Percentiles rank a stretch among this genome's conserved stretches.
phyloP scores from a whole-genome alignment of 2,888 invertebrate genomes.

The Tholera decimalis region DNA sequence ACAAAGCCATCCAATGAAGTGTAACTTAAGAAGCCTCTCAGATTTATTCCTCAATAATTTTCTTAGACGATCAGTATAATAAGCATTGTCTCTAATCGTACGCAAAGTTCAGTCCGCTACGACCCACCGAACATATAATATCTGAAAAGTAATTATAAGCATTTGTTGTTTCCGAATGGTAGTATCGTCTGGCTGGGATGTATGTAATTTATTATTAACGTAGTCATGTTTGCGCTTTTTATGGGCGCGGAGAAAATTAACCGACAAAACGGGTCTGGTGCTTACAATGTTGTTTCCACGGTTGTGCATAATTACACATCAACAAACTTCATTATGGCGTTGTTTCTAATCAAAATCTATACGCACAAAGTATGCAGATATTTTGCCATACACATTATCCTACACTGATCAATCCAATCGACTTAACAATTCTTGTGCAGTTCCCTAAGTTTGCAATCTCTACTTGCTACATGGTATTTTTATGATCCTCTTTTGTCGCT shows the following conservation, averaged over 20 bases:
- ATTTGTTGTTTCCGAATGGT: constrained; percentile 82
- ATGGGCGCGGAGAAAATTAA: constrained; percentile 81
- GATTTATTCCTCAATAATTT: constrained; percentile 78
- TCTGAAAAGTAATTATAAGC: constrained; percentile 80
- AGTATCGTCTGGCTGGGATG: constrained; percentile 77
- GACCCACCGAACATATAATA: constrained; percentile 74
- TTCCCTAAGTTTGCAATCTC: constrained; percentile 57
- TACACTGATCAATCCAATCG: constrained; percentile 26
- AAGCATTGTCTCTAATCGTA: constrained; percentile 72
- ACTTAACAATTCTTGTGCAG: constrained; percentile 32
- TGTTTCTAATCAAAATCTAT: constrained; percentile 63
- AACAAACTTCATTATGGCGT: constrained; percentile 54
- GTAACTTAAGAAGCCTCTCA: constrained; percentile 63
- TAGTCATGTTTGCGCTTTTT: constrained; percentile 82
- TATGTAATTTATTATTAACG: constrained; percentile 84
- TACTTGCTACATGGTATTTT: constrained; percentile 81
- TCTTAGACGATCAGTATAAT: constrained; percentile 74
- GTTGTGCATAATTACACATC: constrained; percentile 72
- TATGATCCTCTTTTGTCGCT: constrained; percentile 86
- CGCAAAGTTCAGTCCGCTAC: constrained; percentile 61
- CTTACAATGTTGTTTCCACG: constrained; percentile 77
- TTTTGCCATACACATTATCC: background rate
- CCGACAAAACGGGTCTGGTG: constrained; percentile 74
- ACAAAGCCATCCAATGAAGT: constrained; percentile 57
- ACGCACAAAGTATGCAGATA: constrained; percentile 25